phyloP scores from a whole-genome alignment of 2,888 invertebrate species.

The Drosophila percnosoma region DNA sequence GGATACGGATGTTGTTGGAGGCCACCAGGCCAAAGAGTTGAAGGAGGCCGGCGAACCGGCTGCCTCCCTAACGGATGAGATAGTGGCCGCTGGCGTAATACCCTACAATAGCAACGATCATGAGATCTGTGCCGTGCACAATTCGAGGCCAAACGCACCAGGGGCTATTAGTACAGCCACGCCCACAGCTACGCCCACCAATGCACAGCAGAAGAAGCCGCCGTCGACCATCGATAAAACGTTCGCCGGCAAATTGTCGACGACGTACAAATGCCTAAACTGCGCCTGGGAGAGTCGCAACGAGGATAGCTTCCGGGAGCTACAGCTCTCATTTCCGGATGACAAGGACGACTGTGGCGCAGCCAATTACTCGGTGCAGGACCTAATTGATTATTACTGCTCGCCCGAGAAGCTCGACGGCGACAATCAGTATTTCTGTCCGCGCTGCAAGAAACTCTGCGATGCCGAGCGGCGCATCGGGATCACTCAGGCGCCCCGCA shows the following conservation, averaged over 20 bases:
- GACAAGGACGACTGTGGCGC: conserved; percentile 83
- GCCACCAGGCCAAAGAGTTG: conserved; percentile 17
- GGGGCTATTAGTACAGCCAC: conserved; percentile 30
- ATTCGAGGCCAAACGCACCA: conserved; percentile 21
- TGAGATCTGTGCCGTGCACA: conserved; percentile 42
- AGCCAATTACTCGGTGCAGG: conserved; percentile 89
- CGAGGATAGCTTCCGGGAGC: conserved; percentile 92
- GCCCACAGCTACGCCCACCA: conserved; percentile 51
- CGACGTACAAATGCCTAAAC: conserved; percentile 90
- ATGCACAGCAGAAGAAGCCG: conserved; percentile 39
- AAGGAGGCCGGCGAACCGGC: conserved; percentile 11
- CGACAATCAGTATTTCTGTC: conserved; percentile 93
- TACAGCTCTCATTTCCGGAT: conserved; percentile 91
- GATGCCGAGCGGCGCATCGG: conserved; percentile 91
- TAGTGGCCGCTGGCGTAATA: conserved; percentile 59
- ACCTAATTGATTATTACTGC: conserved; percentile 91
- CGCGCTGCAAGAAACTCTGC: conserved; percentile 89
- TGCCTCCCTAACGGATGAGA: conserved; percentile 46
- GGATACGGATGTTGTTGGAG: conserved; percentile 6
- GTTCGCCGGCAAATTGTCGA: conserved; percentile 91
- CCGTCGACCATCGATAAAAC: conserved; percentile 87
- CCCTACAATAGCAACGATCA: conserved; percentile 64
- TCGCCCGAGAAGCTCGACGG: conserved; percentile 91
- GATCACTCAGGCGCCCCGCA: conserved; percentile 90
- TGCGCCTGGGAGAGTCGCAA: conserved; percentile 91